Percentiles rank a stretch among this genome's conserved stretches.
Evolutionary conservation across 2,113 vertebrate genomes (phyloP).

Genomic region (Varanus salvator): DNA sequence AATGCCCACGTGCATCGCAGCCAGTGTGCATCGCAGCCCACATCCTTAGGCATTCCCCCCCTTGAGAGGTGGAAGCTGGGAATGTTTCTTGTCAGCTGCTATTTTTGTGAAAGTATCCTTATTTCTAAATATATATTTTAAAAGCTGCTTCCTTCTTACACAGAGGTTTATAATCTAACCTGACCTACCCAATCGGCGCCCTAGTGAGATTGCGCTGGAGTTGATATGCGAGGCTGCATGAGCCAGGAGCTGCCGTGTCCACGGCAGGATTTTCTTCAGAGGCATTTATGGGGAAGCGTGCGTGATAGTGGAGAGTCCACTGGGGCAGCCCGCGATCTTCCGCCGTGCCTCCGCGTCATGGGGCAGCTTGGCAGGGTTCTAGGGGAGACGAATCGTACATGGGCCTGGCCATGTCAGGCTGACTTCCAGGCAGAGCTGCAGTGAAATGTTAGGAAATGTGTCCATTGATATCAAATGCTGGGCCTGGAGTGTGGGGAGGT

Average conservation of each 20-base stretch:
- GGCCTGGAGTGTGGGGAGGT: too few relatives aligned
- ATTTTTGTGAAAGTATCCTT: not conserved
- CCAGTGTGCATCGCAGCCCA: not conserved
- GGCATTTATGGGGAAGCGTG: not conserved
- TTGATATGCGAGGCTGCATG: not conserved
- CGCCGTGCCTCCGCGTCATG: not conserved
- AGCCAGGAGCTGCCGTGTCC: not conserved
- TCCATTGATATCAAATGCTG: too few relatives aligned
- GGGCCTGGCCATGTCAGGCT: too few relatives aligned
- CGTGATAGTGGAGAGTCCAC: not conserved
- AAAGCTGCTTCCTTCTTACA: not conserved
- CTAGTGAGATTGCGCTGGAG: too few relatives aligned
- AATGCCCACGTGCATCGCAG: too few relatives aligned
- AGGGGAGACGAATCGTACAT: not conserved
- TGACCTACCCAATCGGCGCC: not conserved
- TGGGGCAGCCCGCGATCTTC: not conserved
- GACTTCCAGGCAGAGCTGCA: too few relatives aligned
- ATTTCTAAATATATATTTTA: not conserved
- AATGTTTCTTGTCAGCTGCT: not conserved
- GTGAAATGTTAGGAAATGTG: too few relatives aligned
- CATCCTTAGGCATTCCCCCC: not conserved
- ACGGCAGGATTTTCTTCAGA: not conserved
- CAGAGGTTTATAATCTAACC: not conserved
- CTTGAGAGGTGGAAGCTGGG: not conserved
- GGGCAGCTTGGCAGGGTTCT: not conserved